Conservation (phyloP, 92 coral and sea anemone genomes). For the Zoanthus solanderi region DNA sequence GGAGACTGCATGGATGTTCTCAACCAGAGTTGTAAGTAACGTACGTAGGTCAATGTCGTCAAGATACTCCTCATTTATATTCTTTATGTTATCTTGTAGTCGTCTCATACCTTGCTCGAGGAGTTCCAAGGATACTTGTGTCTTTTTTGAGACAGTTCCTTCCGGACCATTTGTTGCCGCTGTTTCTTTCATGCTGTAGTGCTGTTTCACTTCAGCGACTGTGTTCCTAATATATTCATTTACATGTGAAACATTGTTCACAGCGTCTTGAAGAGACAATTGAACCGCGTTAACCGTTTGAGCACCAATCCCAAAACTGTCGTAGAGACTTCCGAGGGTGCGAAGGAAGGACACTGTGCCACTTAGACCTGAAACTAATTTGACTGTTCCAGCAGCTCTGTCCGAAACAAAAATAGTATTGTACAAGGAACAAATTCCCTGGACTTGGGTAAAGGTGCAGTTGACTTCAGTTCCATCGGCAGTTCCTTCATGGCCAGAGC, state of each 20-base stretch:
- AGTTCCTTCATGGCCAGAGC: slow-evolving; percentile 35
- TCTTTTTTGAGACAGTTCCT: slow-evolving; percentile 6
- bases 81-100: slow-evolving; percentile 53
- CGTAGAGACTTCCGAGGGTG: slow-evolving; percentile 45
- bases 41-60: slow-evolving; percentile 51
- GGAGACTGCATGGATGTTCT: slow-evolving; percentile 32
- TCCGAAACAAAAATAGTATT: slow-evolving; percentile 44
- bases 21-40: slow-evolving; percentile 45
- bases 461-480: slow-evolving; percentile 47
- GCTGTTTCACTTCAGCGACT: slow-evolving; percentile 29
- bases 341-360: slow-evolving; percentile 45
- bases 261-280: slow-evolving; percentile 21
- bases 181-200: slow-evolving; percentile 38
- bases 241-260: slow-evolving; percentile 40
- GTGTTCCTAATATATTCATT: slow-evolving; percentile 26
- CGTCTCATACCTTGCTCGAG: slow-evolving; percentile 43
- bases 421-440: slow-evolving; percentile 41
- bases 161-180: too few species aligned
- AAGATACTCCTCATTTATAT: slow-evolving; percentile 43
- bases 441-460: slow-evolving; percentile 56
- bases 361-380: slow-evolving; percentile 37
- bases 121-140: slow-evolving; percentile 2
- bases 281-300: slow-evolving; percentile 6
- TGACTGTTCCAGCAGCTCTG: slow-evolving; percentile 50
- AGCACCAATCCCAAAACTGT: slow-evolving; percentile 22